Evolutionary conservation across 2,888 invertebrate species (phyloP), one percentile per base, ranked within the genome.

Genomic region (Clitarchus hookeri): DNA sequence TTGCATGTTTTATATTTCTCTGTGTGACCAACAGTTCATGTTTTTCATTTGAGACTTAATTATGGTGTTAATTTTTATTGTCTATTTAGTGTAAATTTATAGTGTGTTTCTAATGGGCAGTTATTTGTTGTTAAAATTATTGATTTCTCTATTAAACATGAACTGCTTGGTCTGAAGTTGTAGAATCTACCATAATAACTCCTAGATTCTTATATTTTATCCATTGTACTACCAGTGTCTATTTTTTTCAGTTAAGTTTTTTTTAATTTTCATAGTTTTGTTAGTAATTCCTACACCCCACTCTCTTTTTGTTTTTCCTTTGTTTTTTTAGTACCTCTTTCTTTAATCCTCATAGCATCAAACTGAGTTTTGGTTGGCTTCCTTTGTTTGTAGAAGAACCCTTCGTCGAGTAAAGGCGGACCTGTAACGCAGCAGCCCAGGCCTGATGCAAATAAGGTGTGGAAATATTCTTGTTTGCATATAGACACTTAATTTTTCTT

Each of bases 361-460:
- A 65, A 65, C 65, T 65, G 65, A 65, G 65, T 65, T 87, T 87
- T 85, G 84, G 85, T 86, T 86, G 86, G 86, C 87, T 86, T 88
- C 86, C 86, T 88, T 86, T 88, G 87, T 88, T 88, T 88, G 86
- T 88, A 88, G 88, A 88, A 87, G 85, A 87, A 88, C 86, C 87
- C 86, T 78, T 87, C 86, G 54, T 82, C 84, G 82, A 86, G 85
- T 48, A 85, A 90, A 85, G 90, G 88, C 89, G 89, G 90, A 89
- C 90, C 91, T 89, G 90, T 91, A 89, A 90, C 91, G 89, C 90
- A 89, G 90, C 91, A 91, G 89, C 91, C 91, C 84, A 89, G 90
- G 36, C 23, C 86, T 44, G 65, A 44, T 23, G 78, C 48, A 26
- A 87, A 86, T 27, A 86, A 88, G 88, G 88, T 88, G 87, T 85